Base-by-base conservation (phyloP, 2,797 vertebrate genomes). In the Alcedo quadribrachys region DNA sequence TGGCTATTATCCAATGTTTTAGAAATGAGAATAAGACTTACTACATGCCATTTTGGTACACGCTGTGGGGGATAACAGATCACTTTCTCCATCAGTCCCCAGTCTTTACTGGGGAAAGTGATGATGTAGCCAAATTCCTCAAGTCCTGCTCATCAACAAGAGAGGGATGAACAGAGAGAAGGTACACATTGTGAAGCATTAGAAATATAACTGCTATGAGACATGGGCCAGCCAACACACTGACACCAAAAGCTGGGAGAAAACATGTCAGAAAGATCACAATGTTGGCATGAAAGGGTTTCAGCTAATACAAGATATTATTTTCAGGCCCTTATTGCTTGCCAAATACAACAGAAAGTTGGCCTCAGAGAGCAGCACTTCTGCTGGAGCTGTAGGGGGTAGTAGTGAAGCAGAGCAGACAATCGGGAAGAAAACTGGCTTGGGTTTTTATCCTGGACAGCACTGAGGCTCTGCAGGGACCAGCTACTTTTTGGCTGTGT, bases 251-350 rank as follows among this genome's bases (percentile, higher is more conserved):
- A 92, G 70, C 87, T 96, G 96, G 94, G 94, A 93, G 93, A 90
- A 80, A 95, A 88, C 51, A 94, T 89, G 88, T 69, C 94, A 89
- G 89, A 92, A 86, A 89, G 82, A 96, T 96, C 94, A 96, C 92
- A 48, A 88, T 93, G 93, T 11, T 95, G 95, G 95, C 94, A 94
- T 85, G 68, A 71, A 92, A 86, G 82, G 67, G 81, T 75, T 94
- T 93, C 94, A 94, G 90, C 94, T 96, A 95, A 94, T 91, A 92
- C 88, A 90, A 93, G 93, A 95, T 94, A 93, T 96, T 96, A 95
- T 96, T 96, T 96, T 96, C 94, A 85, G 94, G 90, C 43, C 92
- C 77, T 84, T 21, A 1, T 1, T 66, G 90, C 6, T 3, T 94
- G 96, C 95, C 95, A 96, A 94, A 45, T 79, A 82, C 88, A 93